Evolutionary conservation across 2,797 vertebrate genomes (phyloP).

Genomic region (Gadopsis marmoratus): DNA sequence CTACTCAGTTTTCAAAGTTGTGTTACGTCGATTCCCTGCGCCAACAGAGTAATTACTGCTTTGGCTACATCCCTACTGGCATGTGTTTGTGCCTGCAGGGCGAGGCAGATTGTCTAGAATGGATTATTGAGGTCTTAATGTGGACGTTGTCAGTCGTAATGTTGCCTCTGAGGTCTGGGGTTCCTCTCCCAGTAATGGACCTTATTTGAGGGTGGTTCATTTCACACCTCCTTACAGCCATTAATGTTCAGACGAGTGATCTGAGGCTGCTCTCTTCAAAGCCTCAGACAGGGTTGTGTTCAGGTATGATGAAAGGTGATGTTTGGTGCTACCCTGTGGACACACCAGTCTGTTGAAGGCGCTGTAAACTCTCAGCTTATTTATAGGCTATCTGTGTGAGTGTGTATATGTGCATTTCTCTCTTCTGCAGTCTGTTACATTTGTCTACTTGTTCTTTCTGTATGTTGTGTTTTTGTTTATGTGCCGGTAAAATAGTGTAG

Average conservation of each 20-base stretch:
- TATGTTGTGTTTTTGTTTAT: conserved; percentile 42
- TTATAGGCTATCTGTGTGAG: conserved; percentile 3
- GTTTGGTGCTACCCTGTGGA: conserved; percentile 65
- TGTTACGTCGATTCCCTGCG: conserved; percentile 14
- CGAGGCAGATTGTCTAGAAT: conserved; percentile 49
- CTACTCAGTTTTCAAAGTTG: conserved; percentile 53
- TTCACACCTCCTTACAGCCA: conserved; percentile 73
- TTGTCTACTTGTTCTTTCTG: conserved; percentile 25
- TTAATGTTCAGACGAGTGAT: conserved; percentile 74
- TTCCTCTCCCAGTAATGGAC: conserved; percentile 70
- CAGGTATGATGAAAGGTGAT: conserved; percentile 77
- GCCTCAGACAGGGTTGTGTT: conserved; percentile 55
- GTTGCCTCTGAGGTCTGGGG: conserved; percentile 51
- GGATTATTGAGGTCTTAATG: conserved; percentile 68
- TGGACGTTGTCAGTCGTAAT: conserved; percentile 44
- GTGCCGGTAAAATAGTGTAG: conserved; percentile 30
- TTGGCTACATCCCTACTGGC: conserved; percentile 45
- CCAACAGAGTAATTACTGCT: conserved; percentile 57
- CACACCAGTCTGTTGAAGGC: conserved; percentile 47
- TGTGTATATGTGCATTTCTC: conserved; percentile 12
- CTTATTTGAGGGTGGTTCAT: conserved; percentile 73
- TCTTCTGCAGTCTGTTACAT: conserved; percentile 27
- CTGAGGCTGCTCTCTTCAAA: conserved; percentile 79
- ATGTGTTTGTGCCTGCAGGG: conserved; percentile 35
- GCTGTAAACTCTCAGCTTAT: conserved; percentile 46